Conservation (phyloP, 2,797 vertebrate species). For the Cossypha heuglini region DNA sequence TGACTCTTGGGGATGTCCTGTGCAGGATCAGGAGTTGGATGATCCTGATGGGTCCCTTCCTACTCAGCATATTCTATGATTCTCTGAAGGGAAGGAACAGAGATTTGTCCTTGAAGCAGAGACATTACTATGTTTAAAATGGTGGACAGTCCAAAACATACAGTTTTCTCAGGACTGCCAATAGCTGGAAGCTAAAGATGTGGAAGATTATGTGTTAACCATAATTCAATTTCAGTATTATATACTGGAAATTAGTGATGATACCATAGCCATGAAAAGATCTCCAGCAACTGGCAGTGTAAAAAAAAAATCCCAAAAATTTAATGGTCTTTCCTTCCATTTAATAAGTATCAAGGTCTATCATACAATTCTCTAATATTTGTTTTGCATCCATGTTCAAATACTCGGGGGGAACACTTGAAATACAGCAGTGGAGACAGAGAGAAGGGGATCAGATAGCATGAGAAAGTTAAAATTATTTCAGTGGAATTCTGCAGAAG, state of each 20-base stretch:
- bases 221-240: conserved; percentile 25
- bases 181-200: conserved; percentile 28
- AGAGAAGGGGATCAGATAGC: neutral
- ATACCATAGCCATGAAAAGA: neutral
- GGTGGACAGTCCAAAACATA: neutral
- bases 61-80: neutral
- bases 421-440: neutral
- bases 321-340: neutral
- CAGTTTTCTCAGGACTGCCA: neutral
- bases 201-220: conserved; percentile 17
- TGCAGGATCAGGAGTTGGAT: neutral
- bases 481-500: neutral
- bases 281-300: neutral
- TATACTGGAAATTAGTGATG: conserved; percentile 31
- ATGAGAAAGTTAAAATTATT: neutral
- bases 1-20: neutral
- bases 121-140: neutral
- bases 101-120: neutral
- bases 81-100: neutral
- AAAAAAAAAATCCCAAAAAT: neutral
- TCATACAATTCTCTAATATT: neutral
- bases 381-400: neutral
- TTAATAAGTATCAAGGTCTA: neutral
- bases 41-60: neutral
- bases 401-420: neutral